Percentiles rank a stretch among this genome's conserved stretches.
These are phyloP conservation scores for Porites australiensis DNA, from an alignment of 64 coral and sea anemone genomes.

Conservation along the genomic window DNA sequence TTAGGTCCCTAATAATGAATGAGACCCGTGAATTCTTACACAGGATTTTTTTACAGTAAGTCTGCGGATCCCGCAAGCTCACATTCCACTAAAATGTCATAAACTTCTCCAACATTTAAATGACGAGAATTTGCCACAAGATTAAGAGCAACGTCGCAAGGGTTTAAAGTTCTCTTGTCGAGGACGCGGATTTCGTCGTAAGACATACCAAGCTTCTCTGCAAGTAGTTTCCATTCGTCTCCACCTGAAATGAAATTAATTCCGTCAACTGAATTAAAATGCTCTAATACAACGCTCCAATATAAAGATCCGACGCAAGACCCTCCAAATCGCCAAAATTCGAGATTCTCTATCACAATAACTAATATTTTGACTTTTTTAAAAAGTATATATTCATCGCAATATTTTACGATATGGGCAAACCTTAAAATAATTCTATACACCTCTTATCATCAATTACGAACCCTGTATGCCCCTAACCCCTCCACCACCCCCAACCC, in stretches of 20 bases:
- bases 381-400: too few relatives aligned
- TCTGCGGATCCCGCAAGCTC: not conserved
- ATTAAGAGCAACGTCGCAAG: not conserved
- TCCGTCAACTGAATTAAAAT: not conserved
- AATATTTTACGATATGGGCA: too few relatives aligned
- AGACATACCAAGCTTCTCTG: not conserved
- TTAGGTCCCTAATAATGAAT: too few relatives aligned
- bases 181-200: too few relatives aligned
- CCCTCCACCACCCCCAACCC: too few relatives aligned
- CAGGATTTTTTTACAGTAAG: not conserved
- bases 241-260: not conserved
- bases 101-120: not conserved
- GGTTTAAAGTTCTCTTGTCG: not conserved
- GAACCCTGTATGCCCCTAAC: too few relatives aligned
- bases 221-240: not conserved
- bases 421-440: too few relatives aligned
- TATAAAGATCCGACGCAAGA: too few relatives aligned
- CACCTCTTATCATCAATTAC: too few relatives aligned
- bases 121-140: not conserved
- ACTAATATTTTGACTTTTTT: too few relatives aligned
- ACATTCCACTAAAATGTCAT: not conserved
- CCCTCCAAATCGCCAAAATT: not conserved
- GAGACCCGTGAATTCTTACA: too few relatives aligned
- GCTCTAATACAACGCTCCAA: not conserved
- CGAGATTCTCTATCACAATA: not conserved